Base-by-base conservation (phyloP, 2,888 invertebrate species). In the Rhyacophila evoluta region DNA sequence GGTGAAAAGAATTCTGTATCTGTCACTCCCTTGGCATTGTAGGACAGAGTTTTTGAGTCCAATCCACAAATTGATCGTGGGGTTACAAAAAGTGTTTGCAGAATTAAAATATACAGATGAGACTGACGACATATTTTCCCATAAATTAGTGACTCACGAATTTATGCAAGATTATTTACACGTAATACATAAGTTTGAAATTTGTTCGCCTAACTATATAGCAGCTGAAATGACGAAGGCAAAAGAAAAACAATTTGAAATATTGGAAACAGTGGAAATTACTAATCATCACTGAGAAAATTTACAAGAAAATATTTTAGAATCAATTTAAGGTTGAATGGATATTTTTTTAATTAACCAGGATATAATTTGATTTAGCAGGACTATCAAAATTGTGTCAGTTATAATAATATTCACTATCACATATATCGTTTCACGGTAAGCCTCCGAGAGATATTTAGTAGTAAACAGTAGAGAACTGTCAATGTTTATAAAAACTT, bases 21-120 rank as follows among this genome's bases (percentile, higher is more conserved):
- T 72, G 1, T 78, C 74, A 1, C 41, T 74, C 12, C 78, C 74
- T 11, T 78, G 74, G 74, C 12, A 73, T 70, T 78, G 78, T 25
- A 69, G 78, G 28, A 70, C 33, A 15, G 39, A 78, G 11, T 74
- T 78, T 39, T 69, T 41, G 6, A 38, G 36, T 19, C 78, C 78
- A 25, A 74, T 68, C 5, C n/a, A 29, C 1, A 72, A 78, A 3
- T 19, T 78, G 36, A 38, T 74, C n/a, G 27, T n/a, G 4, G 78
- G 78, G 11, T 38, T 78, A 1, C 25, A 37, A 36, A 29, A 33
- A 27, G 67, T 67, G 12, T 78, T 78, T 39, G 33, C 39, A n/a
- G 74, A 78, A 5, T 68, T 74, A 12, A 78, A 78, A 70, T 41
- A 39, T 11, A 39, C 15, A 39, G 15, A 41, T 25, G 41, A 78